These are phyloP conservation scores for Uria lomvia DNA, from an alignment of 2,113 vertebrate species.

Conservation along the genomic window DNA sequence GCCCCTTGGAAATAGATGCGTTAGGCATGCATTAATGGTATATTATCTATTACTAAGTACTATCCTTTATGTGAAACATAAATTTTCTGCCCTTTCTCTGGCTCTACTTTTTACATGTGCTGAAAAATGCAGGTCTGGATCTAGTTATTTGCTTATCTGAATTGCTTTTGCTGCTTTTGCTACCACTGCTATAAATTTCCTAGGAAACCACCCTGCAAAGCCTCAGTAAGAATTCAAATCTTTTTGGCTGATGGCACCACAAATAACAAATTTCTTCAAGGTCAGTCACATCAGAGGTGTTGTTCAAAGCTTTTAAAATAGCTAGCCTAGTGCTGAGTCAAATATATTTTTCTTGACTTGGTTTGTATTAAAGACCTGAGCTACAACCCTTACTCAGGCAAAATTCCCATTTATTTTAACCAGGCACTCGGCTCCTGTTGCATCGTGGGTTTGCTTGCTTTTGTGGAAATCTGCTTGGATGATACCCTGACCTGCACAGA, in stretches of 20 bases:
- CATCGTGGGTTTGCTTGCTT: not conserved
- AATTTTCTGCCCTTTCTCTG: not conserved
- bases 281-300: slow-evolving; percentile 17
- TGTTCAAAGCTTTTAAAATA: slow-evolving; percentile 46
- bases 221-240: not conserved
- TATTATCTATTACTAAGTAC: not conserved
- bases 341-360: not conserved
- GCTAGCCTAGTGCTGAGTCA: slow-evolving; percentile 27
- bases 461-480: not conserved
- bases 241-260: not conserved
- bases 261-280: slow-evolving; percentile 34
- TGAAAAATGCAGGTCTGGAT: not conserved
- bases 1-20: not conserved
- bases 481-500: not conserved
- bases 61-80: not conserved
- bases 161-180: slow-evolving; percentile 11
- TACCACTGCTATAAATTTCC: slow-evolving; percentile 23
- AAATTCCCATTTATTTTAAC: not conserved
- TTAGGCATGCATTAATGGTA: not conserved
- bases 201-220: slow-evolving; percentile 19
- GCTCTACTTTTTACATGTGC: not conserved
- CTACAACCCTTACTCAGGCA: not conserved
- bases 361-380: not conserved
- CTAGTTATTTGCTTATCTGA: slow-evolving; percentile 26
- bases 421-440: not conserved